Conservation (phyloP, 2,113 vertebrate genomes). For the Merops nubicus region DNA sequence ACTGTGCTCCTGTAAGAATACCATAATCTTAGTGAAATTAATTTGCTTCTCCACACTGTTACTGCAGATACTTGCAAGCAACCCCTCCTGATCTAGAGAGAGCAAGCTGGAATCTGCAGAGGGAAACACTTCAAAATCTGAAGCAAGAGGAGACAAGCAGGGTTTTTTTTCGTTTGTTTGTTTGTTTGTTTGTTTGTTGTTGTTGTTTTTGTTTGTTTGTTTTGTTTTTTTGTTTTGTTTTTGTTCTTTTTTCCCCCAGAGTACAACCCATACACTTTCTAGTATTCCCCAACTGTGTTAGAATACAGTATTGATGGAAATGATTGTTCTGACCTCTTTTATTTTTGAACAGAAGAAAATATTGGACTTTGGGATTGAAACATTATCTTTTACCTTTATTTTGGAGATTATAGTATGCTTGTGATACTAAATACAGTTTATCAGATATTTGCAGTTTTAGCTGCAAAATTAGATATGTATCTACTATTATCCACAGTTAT, state of each 20-base stretch:
- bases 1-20: not conserved
- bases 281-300: not conserved
- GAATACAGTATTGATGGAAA: not conserved
- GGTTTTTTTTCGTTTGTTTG: no score
- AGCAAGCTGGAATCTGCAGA: not conserved
- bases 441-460: not conserved
- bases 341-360: not conserved
- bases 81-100: not conserved
- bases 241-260: not conserved
- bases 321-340: not conserved
- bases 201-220: no score
- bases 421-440: not conserved
- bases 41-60: not conserved
- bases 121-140: slow-evolving; percentile 1
- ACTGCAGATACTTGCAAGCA: not conserved
- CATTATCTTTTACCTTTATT: not conserved
- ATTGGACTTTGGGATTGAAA: not conserved
- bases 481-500: not conserved
- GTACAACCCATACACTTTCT: not conserved
- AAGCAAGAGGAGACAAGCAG: not conserved
- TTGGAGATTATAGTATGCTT: not conserved
- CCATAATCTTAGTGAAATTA: not conserved
- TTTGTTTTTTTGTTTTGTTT: no score
- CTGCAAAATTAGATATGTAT: not conserved
- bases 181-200: no score